A percentile compares a stretch with the other conserved stretches of the same genome.
Conservation (phyloP, 2,888 invertebrate genomes). For the Metellina segmentata region DNA sequence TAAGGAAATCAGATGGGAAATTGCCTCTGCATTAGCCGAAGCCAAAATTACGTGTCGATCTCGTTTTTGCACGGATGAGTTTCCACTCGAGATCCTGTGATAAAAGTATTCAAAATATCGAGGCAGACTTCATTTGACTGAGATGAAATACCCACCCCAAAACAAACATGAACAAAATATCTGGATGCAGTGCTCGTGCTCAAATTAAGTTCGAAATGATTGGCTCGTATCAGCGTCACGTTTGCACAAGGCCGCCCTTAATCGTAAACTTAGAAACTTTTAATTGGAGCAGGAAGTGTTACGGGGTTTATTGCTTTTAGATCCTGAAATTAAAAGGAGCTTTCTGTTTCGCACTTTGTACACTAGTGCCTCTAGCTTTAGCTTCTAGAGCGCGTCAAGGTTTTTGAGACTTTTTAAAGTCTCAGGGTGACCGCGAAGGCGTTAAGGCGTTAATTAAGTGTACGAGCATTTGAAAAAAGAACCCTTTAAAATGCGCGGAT, state of each 20-base stretch:
- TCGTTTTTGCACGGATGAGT: neutral
- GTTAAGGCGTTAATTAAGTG: neutral
- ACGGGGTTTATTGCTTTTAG: neutral
- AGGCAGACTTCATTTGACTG: neutral
- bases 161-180: no score
- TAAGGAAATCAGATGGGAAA: neutral
- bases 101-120: neutral
- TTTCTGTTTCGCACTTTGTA: neutral
- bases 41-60: constrained; percentile 39
- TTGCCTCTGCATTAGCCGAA: neutral
- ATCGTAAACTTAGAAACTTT: neutral
- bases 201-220: no score
- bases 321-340: neutral
- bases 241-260: neutral
- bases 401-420: neutral
- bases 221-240: no score
- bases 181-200: no score
- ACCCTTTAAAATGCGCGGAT: neutral
- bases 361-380: neutral
- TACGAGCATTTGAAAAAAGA: neutral
- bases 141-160: no score
- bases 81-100: neutral
- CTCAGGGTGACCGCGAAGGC: neutral
- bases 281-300: neutral
- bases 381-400: neutral